phyloP scores from a whole-genome alignment of 2,113 vertebrate species.

The Chunga burmeisteri region DNA sequence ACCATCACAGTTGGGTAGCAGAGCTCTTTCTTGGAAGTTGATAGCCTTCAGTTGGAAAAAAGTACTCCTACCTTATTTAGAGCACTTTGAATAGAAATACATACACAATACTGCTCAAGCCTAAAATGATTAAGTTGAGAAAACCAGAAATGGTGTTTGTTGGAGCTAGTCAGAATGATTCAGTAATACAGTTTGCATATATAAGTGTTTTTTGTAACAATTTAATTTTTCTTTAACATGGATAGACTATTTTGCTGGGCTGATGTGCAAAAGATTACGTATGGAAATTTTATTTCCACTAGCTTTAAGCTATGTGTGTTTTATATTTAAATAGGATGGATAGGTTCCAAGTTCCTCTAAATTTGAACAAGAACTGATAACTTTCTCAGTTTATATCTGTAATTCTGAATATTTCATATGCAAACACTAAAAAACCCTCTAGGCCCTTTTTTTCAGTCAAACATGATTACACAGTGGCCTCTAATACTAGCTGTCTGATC shows the following conservation, averaged over 20 bases:
- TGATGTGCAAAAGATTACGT: neutral
- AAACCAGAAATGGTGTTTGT: neutral
- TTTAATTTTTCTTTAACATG: neutral
- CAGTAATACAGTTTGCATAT: neutral
- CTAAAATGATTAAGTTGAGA: neutral
- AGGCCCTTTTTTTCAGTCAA: neutral
- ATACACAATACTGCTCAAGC: neutral
- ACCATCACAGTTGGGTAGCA: neutral
- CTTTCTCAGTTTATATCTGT: neutral
- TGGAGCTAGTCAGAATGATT: neutral
- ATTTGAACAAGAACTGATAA: neutral
- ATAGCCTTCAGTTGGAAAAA: neutral
- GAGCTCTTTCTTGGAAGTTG: neutral
- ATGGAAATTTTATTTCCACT: neutral
- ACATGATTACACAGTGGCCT: neutral
- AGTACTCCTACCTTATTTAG: neutral
- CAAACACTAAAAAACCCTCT: neutral
- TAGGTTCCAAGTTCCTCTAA: neutral
- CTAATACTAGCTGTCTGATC: neutral
- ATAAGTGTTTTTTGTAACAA: neutral
- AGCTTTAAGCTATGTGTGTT: neutral
- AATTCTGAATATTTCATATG: neutral
- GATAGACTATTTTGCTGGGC: neutral
- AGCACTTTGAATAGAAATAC: neutral
- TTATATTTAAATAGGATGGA: neutral